Evolutionary conservation across 2,888 invertebrate species (phyloP).

Genomic region (Seira ritae): DNA sequence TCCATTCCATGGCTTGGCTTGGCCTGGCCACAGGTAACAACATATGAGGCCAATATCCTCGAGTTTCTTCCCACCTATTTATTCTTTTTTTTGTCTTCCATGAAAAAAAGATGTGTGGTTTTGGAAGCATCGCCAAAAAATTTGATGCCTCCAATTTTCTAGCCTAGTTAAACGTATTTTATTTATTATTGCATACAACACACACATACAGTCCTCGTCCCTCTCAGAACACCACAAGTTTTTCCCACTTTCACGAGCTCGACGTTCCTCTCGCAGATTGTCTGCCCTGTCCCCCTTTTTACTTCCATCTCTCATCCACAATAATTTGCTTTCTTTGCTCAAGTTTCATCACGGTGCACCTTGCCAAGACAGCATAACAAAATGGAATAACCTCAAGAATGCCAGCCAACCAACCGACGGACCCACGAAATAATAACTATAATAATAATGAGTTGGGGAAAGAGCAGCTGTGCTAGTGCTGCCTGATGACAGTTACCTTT

Average conservation of each 20-base stretch:
- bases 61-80: not conserved
- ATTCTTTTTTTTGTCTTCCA: not conserved
- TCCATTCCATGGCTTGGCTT: not conserved
- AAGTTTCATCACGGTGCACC: not conserved
- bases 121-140: constrained; percentile 39
- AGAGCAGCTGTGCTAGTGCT: not conserved
- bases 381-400: not conserved
- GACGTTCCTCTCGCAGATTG: not conserved
- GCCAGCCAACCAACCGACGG: too few relatives aligned
- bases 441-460: not conserved
- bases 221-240: not conserved
- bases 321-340: not conserved
- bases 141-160: constrained; percentile 58
- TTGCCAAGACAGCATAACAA: not conserved
- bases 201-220: not conserved
- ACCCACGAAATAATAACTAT: not conserved
- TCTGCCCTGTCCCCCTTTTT: not conserved
- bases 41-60: not conserved
- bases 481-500: not conserved
- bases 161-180: constrained; percentile 49
- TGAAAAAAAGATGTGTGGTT: not conserved
- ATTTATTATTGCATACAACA: too few relatives aligned
- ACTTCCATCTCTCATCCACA: not conserved
- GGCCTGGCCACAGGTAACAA: not conserved
- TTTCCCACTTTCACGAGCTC: too few relatives aligned